These are phyloP conservation scores for Drosophila ustulata DNA, from an alignment of 2,888 invertebrate species.

Conservation along the genomic window DNA sequence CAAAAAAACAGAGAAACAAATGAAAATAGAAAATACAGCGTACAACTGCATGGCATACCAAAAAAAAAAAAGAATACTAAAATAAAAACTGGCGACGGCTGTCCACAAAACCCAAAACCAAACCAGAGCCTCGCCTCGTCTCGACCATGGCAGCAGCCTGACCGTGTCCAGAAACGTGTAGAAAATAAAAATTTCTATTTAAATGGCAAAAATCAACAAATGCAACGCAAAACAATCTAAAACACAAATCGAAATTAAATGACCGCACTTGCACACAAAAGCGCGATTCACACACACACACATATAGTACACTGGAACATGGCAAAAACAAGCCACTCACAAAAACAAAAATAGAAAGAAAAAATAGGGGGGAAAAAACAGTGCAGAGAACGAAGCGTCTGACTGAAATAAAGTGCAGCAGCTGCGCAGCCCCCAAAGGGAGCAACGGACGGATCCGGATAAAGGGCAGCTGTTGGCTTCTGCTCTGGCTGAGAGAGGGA, in stretches of 20 bases:
- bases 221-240: slow-evolving; percentile 82
- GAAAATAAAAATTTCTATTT: slow-evolving; percentile 80
- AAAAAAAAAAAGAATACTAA: slow-evolving; percentile 4
- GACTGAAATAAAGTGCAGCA: slow-evolving; percentile 79
- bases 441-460: slow-evolving; percentile 17
- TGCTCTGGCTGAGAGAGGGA: not conserved
- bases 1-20: slow-evolving; percentile 6
- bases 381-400: slow-evolving; percentile 46
- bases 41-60: slow-evolving; percentile 30
- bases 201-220: slow-evolving; percentile 81
- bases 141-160: slow-evolving; percentile 10
- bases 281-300: slow-evolving; percentile 50
- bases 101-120: slow-evolving; percentile 24
- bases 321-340: slow-evolving; percentile 64
- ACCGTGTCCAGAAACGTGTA: slow-evolving; percentile 70
- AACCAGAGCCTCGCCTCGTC: slow-evolving; percentile 3
- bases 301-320: slow-evolving; percentile 46
- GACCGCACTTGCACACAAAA: slow-evolving; percentile 82
- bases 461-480: slow-evolving; percentile 36
- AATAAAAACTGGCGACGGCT: slow-evolving; percentile 55
- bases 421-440: slow-evolving; percentile 64
- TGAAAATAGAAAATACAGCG: slow-evolving; percentile 9
- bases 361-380: slow-evolving; percentile 9
- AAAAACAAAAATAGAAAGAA: slow-evolving; percentile 17
- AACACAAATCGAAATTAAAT: slow-evolving; percentile 84